phyloP scores from a whole-genome alignment of 2,113 vertebrate species.

The Dasyurus viverrinus region DNA sequence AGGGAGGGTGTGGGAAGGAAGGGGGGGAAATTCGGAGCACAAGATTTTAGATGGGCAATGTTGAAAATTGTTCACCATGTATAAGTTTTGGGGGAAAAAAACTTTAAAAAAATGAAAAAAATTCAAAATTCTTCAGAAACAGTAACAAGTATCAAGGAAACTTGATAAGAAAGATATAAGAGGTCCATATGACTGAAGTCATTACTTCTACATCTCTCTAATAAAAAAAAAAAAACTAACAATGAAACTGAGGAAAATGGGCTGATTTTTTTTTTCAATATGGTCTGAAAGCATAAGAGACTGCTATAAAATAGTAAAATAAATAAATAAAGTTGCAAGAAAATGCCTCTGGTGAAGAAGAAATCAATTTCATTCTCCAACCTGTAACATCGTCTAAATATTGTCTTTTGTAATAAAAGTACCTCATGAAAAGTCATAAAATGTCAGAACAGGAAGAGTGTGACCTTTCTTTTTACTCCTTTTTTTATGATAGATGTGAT shows the following conservation, averaged over 20 bases:
- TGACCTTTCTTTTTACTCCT: conserved; percentile 28
- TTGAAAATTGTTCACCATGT: too few relatives aligned
- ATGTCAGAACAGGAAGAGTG: conserved; percentile 62
- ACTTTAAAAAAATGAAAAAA: too few relatives aligned
- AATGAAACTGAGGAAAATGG: neutral
- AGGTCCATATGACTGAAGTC: neutral
- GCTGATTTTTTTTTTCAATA: neutral
- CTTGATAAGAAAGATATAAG: neutral
- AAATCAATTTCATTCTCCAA: conserved; percentile 66
- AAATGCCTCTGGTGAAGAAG: conserved; percentile 37
- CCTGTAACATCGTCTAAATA: conserved; percentile 50
- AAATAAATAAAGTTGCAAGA: conserved; percentile 57
- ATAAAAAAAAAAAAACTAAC: neutral
- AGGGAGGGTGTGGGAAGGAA: too few relatives aligned
- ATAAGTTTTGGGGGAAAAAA: too few relatives aligned
- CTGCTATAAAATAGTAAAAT: conserved; percentile 48
- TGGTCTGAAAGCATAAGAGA: conserved; percentile 60
- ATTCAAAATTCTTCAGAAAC: neutral
- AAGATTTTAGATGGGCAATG: too few relatives aligned
- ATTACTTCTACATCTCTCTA: neutral
- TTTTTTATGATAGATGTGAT: conserved; percentile 57
- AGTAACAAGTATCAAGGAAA: neutral
- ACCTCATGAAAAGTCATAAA: conserved; percentile 47
- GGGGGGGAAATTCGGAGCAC: too few relatives aligned
- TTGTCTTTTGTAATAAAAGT: conserved; percentile 41